Base-by-base conservation (phyloP, 2,113 vertebrate species). In the Tamias sibiricus region DNA sequence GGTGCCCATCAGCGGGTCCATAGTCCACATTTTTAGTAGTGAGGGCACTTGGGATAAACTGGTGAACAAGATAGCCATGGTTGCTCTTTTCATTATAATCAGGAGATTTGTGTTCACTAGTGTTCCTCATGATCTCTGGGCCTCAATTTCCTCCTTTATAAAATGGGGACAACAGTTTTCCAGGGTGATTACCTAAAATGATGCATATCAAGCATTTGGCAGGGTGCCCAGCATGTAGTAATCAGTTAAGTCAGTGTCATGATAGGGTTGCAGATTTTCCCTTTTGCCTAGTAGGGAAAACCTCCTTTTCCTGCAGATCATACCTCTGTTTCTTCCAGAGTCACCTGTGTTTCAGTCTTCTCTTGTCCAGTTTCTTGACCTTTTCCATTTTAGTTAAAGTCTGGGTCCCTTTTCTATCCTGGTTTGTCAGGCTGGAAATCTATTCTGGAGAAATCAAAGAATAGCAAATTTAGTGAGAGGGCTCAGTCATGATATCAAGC, bases 371-470 rank as follows among this genome's bases (percentile, higher is more conserved):
- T 88, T 98, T 99, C 98, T 98, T 99, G 94, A 97, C 93, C 91
- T 98, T 99, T 97, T 98, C 98, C 97, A 98, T 94, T 96, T 98
- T 98, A 72, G 97, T 98, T 35, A 99, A 95, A 64, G 47, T 99
- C 91, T 98, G 98, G 87, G 98, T 98, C 97, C 98, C 97, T 98
- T 99, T 98, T 98, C 97, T 99, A 13, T 98, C 95, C 94, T 98
- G 98, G 71, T 98, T 98, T 44, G 97, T 98, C 96, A 99, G 97
- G 93, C 98, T 98, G 96, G 98, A 98, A 95, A 98, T 98, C 94
- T 98, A 98, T 98, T 98, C 98, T 99, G 92, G 90, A 98, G 98
- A 13, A 59, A 93, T 68, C 4, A 7, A 64, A 52, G 54, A 64
- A 91, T 13, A 44, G 44, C 69, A 80, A 75, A 64, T 37, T 96